A percentile compares a stretch with the other conserved stretches of the same genome.
Conservation (phyloP, 2,888 invertebrate species). For the Ichneumoninae sp. region DNA sequence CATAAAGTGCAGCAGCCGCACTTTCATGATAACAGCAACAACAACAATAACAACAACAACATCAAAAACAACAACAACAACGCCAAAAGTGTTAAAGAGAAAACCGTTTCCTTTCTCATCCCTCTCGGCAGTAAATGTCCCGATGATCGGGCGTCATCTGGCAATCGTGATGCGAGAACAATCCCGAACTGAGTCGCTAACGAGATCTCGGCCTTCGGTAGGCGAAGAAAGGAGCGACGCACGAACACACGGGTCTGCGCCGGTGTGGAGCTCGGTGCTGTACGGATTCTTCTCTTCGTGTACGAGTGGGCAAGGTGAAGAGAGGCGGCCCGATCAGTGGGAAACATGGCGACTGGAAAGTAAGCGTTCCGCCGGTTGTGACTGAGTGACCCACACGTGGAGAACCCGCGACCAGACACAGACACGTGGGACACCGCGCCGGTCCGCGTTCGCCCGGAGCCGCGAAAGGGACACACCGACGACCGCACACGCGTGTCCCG, state of each 20-base stretch:
- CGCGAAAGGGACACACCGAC: conserved; percentile 18
- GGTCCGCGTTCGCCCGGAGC: conserved; percentile 35
- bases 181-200: conserved; percentile 3
- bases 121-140: background rate
- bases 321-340: conserved; percentile 63
- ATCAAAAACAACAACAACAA: background rate
- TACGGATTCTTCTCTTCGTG: conserved; percentile 3
- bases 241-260: background rate
- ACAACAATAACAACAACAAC: too few species aligned
- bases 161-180: conserved; percentile 7
- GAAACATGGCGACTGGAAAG: conserved; percentile 79
- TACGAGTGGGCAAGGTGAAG: conserved; percentile 26
- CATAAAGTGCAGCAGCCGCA: too few species aligned
- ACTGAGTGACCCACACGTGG: conserved; percentile 76
- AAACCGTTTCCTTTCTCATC: background rate
- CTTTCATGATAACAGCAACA: too few species aligned
- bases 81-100: background rate
- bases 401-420: conserved; percentile 40
- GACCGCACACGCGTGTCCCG: background rate
- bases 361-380: conserved; percentile 75
- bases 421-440: conserved; percentile 14
- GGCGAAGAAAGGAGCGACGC: conserved; percentile 35
- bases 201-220: conserved; percentile 35
- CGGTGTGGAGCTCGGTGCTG: conserved; percentile 5
- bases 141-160: background rate